These are phyloP conservation scores for Oreortyx pictus DNA, from an alignment of 2,797 vertebrate species.

Conservation along the genomic window DNA sequence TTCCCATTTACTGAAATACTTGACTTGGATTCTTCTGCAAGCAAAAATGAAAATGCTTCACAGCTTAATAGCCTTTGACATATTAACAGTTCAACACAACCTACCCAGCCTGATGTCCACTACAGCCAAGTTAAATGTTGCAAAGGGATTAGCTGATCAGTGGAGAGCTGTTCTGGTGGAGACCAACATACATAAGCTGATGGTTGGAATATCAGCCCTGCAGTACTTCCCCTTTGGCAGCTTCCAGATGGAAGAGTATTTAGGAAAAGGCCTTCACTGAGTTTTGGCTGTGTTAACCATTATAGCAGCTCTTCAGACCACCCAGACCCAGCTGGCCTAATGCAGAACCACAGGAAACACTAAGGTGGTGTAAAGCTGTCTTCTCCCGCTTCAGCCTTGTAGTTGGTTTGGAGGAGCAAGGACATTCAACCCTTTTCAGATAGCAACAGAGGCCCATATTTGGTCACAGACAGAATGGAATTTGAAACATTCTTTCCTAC, in stretches of 20 bases:
- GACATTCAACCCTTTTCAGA: not conserved
- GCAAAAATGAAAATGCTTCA: not conserved
- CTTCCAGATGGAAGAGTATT: not conserved
- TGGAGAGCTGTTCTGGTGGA: not conserved
- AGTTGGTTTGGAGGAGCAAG: not conserved
- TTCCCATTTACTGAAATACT: not conserved
- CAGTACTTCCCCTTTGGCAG: not conserved
- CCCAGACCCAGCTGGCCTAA: conserved; percentile 36
- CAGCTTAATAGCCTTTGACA: not conserved
- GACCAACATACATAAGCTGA: not conserved
- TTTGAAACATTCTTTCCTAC: conserved; percentile 20
- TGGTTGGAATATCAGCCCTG: not conserved
- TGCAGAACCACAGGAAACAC: not conserved
- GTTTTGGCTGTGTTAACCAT: conserved; percentile 42
- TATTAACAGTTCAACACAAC: not conserved
- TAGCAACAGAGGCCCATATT: not conserved
- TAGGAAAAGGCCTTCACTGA: not conserved
- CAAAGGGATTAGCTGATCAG: not conserved
- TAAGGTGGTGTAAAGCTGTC: conserved; percentile 14
- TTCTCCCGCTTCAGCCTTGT: not conserved
- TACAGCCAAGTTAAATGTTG: not conserved
- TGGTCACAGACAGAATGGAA: conserved; percentile 36
- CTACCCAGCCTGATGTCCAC: not conserved
- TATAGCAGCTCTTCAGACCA: conserved; percentile 48
- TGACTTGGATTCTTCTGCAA: not conserved